Percentiles rank a stretch among this genome's conserved stretches.
These are phyloP conservation scores for Oxyteleia sp. DNA, from an alignment of 2,888 invertebrate genomes.

Conservation along the genomic window DNA sequence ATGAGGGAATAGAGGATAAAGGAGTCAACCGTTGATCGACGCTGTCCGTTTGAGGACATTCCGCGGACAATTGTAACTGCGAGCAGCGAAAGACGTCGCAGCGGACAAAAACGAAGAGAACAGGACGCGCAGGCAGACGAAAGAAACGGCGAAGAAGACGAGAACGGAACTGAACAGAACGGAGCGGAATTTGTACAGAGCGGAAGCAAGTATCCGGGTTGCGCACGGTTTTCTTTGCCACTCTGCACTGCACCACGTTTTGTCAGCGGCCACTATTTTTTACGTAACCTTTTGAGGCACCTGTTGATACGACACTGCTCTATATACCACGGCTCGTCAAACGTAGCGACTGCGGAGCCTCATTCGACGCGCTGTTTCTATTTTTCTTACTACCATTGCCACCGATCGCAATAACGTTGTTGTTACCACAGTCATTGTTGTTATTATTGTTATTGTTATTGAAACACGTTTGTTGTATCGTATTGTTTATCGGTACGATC, in stretches of 20 bases:
- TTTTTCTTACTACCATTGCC: constrained; percentile 37
- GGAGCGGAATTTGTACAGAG: no score
- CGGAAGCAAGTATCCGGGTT: constrained; percentile 63
- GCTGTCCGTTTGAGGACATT: not conserved
- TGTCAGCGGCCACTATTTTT: constrained; percentile 65
- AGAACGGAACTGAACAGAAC: constrained; percentile 31
- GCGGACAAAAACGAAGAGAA: constrained; percentile 46
- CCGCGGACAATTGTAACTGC: constrained; percentile 9
- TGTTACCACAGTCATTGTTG: constrained; percentile 44
- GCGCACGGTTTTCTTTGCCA: constrained; percentile 14
- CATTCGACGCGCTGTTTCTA: constrained; percentile 43
- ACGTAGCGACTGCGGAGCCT: constrained; percentile 62
- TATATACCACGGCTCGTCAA: constrained; percentile 68
- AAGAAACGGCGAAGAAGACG: constrained; percentile 64
- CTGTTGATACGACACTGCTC: constrained; percentile 72
- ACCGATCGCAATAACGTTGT: constrained; percentile 21
- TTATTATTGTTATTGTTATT: constrained; percentile 35
- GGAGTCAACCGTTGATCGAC: not conserved
- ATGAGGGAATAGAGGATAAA: constrained; percentile 17
- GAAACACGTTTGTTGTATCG: not conserved
- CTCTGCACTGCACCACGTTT: constrained; percentile 54
- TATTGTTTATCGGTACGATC: not conserved
- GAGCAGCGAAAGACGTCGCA: constrained; percentile 28
- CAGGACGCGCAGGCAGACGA: constrained; percentile 58
- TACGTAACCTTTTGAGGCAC: constrained; percentile 74